Conservation (phyloP, 1,140 invertebrate species). For the Venturia canescens region DNA sequence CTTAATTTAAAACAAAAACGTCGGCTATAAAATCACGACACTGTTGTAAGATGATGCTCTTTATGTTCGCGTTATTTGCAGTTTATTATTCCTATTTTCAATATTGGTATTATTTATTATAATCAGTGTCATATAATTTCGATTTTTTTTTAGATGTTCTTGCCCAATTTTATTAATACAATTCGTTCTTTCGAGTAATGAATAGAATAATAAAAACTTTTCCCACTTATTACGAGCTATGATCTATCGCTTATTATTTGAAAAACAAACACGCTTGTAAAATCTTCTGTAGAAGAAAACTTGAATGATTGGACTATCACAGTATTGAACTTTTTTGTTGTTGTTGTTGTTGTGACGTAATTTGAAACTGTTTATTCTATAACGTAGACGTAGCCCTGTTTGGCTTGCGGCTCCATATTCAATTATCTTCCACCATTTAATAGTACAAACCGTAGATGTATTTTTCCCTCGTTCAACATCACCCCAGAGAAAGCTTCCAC, state of each 20-base stretch:
- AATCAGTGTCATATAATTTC: not conserved
- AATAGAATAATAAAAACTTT: no score
- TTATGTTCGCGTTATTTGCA: no score
- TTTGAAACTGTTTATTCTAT: not conserved
- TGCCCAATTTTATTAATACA: not conserved
- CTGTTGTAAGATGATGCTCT: not conserved
- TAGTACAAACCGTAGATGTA: not conserved
- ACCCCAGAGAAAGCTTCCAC: not conserved
- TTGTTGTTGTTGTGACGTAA: not conserved
- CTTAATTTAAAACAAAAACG: slow-evolving; percentile 23
- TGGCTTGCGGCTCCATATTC: not conserved
- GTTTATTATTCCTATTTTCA: slow-evolving; percentile 8
- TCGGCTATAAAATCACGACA: slow-evolving; percentile 11
- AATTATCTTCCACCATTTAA: not conserved
- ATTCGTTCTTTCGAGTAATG: not conserved
- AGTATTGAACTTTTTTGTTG: not conserved
- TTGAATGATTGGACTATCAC: not conserved
- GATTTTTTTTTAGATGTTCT: not conserved
- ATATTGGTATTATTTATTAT: slow-evolving; percentile 37
- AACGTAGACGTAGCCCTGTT: not conserved
- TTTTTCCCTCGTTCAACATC: not conserved
- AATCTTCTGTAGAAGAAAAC: not conserved
- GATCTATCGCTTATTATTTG: no score
- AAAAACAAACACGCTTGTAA: no score
- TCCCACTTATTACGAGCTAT: no score